Base-by-base conservation (phyloP, 2,888 invertebrate genomes). In the Scrobipalpa costella region DNA sequence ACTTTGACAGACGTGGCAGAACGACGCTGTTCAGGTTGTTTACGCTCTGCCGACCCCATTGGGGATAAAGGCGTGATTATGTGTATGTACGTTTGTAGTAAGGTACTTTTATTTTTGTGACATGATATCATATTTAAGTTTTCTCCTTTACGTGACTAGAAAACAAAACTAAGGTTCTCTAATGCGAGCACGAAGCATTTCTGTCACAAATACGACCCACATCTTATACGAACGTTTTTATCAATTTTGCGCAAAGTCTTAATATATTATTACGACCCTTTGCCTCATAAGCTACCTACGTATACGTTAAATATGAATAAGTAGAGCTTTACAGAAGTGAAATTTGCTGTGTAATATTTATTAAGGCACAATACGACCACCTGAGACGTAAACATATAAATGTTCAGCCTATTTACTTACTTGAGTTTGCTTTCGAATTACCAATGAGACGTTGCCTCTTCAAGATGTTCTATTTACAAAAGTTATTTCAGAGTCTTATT, bases 401-500 rank as follows among this genome's bases (percentile, higher is more conserved):
- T 71, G 67, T 65, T 66, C 55, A 34, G 52, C 67, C 67, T 64
- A n/a, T 75, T 73, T 64, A n/a, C n/a, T n/a, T n/a, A n/a, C 62
- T 66, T 68, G 57, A 62, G 67, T 69, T 69, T 67, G 69, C 67
- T 67, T 72, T 66, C 68, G 70, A 68, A 69, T 72, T 73, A 70
- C 67, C 63, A 73, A 72, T 15, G 13, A 13, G 27, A 74, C 72
- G 73, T n/a, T n/a, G n/a, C n/a, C n/a, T n/a, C 27, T 5, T 27
- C 27, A 2, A 27, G 27, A 27, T 3, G 27, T 5, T 79, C 71
- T 81, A 81, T 84, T 83, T 84, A 79, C 82, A 81, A 81, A 81
- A 83, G 79, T 81, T 85, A 84, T 84, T 77, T 80, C 73, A 69
- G 75, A 79, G 77, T n/a, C n/a, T n/a, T n/a, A n/a, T n/a, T n/a